These are phyloP conservation scores for Pongo pygmaeus DNA, from an alignment of 2,113 vertebrate genomes.

Conservation along the genomic window DNA sequence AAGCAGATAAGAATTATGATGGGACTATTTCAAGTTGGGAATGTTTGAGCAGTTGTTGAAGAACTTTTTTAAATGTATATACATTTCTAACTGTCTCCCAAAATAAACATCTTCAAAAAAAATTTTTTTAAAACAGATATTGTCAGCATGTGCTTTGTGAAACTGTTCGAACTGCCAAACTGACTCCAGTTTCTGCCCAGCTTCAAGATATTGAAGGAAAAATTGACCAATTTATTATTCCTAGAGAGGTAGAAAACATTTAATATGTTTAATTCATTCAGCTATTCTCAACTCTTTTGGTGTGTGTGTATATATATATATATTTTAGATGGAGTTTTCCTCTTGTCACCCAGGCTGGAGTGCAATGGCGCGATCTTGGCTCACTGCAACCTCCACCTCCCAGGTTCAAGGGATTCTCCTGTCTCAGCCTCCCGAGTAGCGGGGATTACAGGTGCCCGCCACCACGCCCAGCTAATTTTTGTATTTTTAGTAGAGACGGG, in stretches of 20 bases:
- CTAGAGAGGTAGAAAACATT: slow-evolving; percentile 91
- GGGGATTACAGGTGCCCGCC: too few relatives aligned
- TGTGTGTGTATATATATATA: background rate
- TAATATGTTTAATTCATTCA: slow-evolving; percentile 6
- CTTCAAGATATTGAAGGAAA: slow-evolving; percentile 96
- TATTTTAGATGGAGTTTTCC: too few relatives aligned
- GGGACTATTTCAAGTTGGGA: slow-evolving; percentile 15
- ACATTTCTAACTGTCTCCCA: background rate
- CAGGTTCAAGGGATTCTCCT: too few relatives aligned
- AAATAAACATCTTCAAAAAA: background rate
- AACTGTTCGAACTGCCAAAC: slow-evolving; percentile 93
- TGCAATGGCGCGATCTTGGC: too few relatives aligned
- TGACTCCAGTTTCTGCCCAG: slow-evolving; percentile 93
- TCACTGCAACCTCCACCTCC: too few relatives aligned
- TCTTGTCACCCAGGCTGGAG: too few relatives aligned
- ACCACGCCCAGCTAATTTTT: too few relatives aligned
- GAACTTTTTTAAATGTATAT: background rate
- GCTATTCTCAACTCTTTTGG: background rate
- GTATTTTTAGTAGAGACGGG: background rate
- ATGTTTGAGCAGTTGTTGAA: slow-evolving; percentile 20
- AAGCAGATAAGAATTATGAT: slow-evolving; percentile 5
- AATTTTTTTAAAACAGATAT: slow-evolving; percentile 86
- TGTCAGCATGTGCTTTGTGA: slow-evolving; percentile 95
- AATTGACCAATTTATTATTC: slow-evolving; percentile 92
- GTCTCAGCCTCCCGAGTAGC: too few relatives aligned